Evolutionary conservation across 2,888 invertebrate genomes (phyloP), one percentile per base, ranked within the genome.

Genomic region (Mycalesis mineus): DNA sequence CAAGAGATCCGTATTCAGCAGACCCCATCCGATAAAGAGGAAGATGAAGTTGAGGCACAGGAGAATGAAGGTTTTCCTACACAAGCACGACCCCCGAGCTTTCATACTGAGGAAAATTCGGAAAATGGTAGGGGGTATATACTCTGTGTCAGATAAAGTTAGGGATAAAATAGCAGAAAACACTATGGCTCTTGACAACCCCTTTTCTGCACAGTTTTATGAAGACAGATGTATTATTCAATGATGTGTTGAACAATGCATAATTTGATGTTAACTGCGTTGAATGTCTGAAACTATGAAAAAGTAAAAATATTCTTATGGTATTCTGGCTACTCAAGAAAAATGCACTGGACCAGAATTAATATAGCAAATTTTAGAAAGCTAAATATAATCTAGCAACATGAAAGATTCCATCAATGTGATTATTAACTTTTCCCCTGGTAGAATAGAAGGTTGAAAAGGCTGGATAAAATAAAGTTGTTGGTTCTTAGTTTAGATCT

Each of bases 121-220:
- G 14, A 83, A 69, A 64, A 63, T 84, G 54, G 79, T 84, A 0
- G 80, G 79, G 1, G 71, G 77, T 0, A 73, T 83, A 6, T 82
- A 83, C 62, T 78, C 69, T 11, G 79, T 82, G 1, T 81, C 83
- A 0, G 82, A 84, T 53, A 80, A 68, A 67, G 76, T 84, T 0
- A 66, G 78, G n/a, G 83, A 84, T 42, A 84, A 79, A 54, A 74
- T 84, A 55, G 81, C 82, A 0, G 82, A 82, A 31, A 83, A 78
- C 36, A 80, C 82, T 0, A 37, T 83, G 63, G 78, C 78, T 0
- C 53, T 84, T 31, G 78, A 84, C 40, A 83, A 83, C 14, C 82
- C 84, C 0, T 84, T 85, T 41, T 77, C 76, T 58, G 75, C 73
- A 0, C 82, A 81, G n/a, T 84, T 85, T 47, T 85, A 85, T 17